phyloP scores from a whole-genome alignment of 1,140 invertebrate genomes.

The Stegodyphus mimosarum region DNA sequence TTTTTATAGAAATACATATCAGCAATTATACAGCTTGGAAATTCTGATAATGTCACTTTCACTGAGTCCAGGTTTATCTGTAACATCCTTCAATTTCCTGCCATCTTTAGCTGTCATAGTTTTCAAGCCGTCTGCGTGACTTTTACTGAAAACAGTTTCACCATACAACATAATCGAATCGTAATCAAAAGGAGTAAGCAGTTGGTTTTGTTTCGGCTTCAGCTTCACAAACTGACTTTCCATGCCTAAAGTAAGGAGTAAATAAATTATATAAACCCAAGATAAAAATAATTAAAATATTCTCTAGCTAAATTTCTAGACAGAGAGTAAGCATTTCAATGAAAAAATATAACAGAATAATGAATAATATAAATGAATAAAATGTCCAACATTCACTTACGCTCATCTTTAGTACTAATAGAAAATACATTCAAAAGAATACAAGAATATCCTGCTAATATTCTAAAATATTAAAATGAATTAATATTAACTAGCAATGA shows the following conservation, averaged over 20 bases:
- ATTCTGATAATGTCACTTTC: constrained; percentile 65
- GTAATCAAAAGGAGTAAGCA: constrained; percentile 66
- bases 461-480: too few relatives aligned
- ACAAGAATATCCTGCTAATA: too few relatives aligned
- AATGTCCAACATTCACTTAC: too few relatives aligned
- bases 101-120: constrained; percentile 66
- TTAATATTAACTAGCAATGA: too few relatives aligned
- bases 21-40: constrained; percentile 66
- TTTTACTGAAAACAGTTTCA: constrained; percentile 66
- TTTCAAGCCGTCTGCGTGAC: constrained; percentile 61
- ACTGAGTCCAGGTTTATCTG: constrained; percentile 66
- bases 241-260: background rate
- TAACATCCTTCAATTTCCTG: constrained; percentile 64
- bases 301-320: too few relatives aligned
- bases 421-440: too few relatives aligned
- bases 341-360: too few relatives aligned
- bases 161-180: constrained; percentile 68
- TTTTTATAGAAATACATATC: background rate
- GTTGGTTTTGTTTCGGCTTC: constrained; percentile 52
- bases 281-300: too few relatives aligned
- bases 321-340: too few relatives aligned
- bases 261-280: too few relatives aligned
- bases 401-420: too few relatives aligned
- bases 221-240: constrained; percentile 57
- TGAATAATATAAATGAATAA: too few relatives aligned